phyloP scores from a whole-genome alignment of 1,140 invertebrate genomes.

The Sitodiplosis mosellana region DNA sequence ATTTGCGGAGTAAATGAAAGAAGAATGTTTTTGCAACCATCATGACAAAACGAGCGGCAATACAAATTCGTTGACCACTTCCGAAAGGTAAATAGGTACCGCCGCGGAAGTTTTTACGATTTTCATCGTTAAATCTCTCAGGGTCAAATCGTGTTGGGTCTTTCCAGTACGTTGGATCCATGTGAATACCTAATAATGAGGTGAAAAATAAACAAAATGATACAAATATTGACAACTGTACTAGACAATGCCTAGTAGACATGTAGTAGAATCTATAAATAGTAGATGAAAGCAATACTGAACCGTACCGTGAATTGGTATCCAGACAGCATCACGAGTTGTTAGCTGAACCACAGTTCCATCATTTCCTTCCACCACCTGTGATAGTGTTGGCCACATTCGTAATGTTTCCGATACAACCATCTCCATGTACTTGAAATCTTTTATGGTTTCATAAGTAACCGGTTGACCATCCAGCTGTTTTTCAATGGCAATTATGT shows the following conservation, averaged over 20 bases:
- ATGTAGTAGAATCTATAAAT: too few relatives aligned
- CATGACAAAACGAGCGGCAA: slow-evolving; percentile 28
- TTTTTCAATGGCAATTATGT: slow-evolving; percentile 16
- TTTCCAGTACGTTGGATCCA: slow-evolving; percentile 27
- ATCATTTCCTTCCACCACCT: slow-evolving; percentile 14
- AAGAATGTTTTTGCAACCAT: slow-evolving; percentile 34
- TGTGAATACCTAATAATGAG: too few relatives aligned
- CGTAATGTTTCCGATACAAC: slow-evolving; percentile 30
- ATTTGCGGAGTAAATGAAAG: slow-evolving; percentile 15
- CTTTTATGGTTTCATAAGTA: slow-evolving; percentile 18
- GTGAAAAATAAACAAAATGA: too few relatives aligned
- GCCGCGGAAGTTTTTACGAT: slow-evolving; percentile 20
- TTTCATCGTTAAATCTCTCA: slow-evolving; percentile 31
- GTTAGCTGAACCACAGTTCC: slow-evolving; percentile 8
- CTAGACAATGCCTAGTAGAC: too few relatives aligned
- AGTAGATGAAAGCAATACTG: too few relatives aligned
- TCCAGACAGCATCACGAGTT: slow-evolving; percentile 11
- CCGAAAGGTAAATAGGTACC: slow-evolving; percentile 34
- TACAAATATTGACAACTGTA: too few relatives aligned
- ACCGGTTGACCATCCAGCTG: slow-evolving; percentile 7
- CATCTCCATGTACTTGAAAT: slow-evolving; percentile 23
- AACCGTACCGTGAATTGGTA: slow-evolving; percentile 23
- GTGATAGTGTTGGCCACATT: slow-evolving; percentile 33
- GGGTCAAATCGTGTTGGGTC: slow-evolving; percentile 33
- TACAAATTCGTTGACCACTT: slow-evolving; percentile 28